These are phyloP conservation scores for Linnaemya tessellans DNA, from an alignment of 2,888 invertebrate genomes.

Conservation along the genomic window DNA sequence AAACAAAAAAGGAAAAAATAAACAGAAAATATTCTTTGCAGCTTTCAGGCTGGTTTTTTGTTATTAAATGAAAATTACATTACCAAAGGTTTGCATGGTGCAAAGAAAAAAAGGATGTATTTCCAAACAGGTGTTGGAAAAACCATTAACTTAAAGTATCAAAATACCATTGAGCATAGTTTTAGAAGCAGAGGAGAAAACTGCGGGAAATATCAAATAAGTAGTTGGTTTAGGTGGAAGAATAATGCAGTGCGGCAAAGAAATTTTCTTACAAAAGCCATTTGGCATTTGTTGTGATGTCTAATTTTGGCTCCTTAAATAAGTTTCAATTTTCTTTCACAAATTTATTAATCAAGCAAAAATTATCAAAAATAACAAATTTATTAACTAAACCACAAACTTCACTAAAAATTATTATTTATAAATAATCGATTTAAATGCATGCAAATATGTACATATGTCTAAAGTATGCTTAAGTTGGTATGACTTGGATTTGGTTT, in stretches of 20 bases:
- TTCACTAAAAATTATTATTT: too few relatives aligned
- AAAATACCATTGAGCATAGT: not conserved
- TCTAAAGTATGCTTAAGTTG: too few relatives aligned
- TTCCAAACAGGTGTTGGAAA: constrained; percentile 55
- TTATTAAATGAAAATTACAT: constrained; percentile 12
- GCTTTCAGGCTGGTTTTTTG: not conserved
- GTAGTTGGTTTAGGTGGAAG: not conserved
- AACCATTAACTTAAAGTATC: constrained; percentile 38
- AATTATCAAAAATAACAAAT: too few relatives aligned
- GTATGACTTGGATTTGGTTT: too few relatives aligned
- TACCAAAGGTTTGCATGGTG: constrained; percentile 12
- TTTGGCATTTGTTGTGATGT: too few relatives aligned
- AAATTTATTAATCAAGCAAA: too few relatives aligned
- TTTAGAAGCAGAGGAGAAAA: not conserved
- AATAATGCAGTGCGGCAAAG: not conserved
- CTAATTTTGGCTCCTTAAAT: not conserved
- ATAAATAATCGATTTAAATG: too few relatives aligned
- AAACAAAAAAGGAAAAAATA: constrained; percentile 27
- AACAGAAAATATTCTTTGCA: constrained; percentile 13
- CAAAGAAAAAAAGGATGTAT: not conserved
- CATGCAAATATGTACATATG: too few relatives aligned
- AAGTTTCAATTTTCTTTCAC: not conserved
- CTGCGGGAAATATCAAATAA: constrained; percentile 3
- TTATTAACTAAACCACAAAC: too few relatives aligned
- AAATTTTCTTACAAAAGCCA: not conserved